Evolutionary conservation across 2,797 vertebrate species (phyloP), one percentile per base, ranked within the genome.

Genomic region (Xerus rutilus): DNA sequence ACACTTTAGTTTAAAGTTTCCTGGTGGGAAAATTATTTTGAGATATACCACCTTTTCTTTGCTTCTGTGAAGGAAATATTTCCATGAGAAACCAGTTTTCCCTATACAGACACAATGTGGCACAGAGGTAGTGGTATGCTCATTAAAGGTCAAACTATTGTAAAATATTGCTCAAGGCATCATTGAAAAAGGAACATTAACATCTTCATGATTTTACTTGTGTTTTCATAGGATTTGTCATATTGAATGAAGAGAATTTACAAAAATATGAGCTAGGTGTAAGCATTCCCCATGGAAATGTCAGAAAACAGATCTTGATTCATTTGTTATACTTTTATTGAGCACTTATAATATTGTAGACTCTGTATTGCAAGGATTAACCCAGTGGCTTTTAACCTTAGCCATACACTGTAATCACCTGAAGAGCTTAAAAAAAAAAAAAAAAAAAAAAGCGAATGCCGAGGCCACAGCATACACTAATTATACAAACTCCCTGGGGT

Each of bases 11-110:
- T 18, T 95, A 28, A 54, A 12, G 43, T 95, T 95, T 59, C 47
- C 74, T 70, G 32, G 30, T 76, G 69, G 28, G 83, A 12, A 96
- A 96, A 81, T 81, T 89, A 13, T 79, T 95, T 93, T 74, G 86
- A 72, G 57, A 88, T 74, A 86, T 57, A 23, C 52, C 65, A 92
- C 21, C 8, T 49, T 4, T 1, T 23, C 0, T 0, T n/a, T 95
- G 17, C 43, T 96, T 17, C 49, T 95, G 13, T 45, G 25, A 32
- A 95, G 79, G 30, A 94, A 43, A 7, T 15, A 67, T 39, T 32
- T 23, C 54, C 10, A 86, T 13, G 3, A 69, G 76, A 82, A 97
- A 32, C 17, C 28, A 76, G 72, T 92, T 94, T 94, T 81, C 57
- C 25, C n/a, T 89, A 5, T 76, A 9, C 9, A 12, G 28, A 70